phyloP scores from a whole-genome alignment of 2,888 invertebrate genomes.

The Galeruca laticollis region DNA sequence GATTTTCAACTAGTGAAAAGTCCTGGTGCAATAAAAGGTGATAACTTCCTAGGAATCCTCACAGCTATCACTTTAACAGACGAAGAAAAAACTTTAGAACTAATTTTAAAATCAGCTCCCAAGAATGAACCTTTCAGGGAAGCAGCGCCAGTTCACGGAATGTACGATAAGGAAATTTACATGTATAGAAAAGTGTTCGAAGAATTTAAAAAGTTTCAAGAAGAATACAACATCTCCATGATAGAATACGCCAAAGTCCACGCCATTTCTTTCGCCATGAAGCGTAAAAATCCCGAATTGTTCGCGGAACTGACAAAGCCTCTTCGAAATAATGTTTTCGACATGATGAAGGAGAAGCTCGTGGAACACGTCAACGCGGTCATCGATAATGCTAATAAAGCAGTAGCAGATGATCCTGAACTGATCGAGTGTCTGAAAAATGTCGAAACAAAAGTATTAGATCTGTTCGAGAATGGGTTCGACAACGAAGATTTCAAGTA shows the following conservation, averaged over 20 bases:
- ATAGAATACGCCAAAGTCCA: constrained; percentile 58
- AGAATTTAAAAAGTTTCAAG: constrained; percentile 45
- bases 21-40: constrained; percentile 33
- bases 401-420: too few species aligned
- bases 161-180: constrained; percentile 55
- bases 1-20: constrained; percentile 6
- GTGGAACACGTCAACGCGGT: too few species aligned
- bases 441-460: too few species aligned
- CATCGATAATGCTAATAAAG: too few species aligned
- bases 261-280: constrained; percentile 56
- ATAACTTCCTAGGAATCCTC: constrained; percentile 49
- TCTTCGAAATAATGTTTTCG: constrained; percentile 20
- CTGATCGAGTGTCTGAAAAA: too few species aligned
- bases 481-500: too few species aligned
- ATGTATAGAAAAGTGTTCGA: constrained; percentile 55
- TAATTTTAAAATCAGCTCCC: constrained; percentile 57
- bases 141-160: constrained; percentile 45
- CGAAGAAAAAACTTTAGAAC: constrained; percentile 38
- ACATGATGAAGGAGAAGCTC: too few species aligned
- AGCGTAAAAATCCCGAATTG: constrained; percentile 50
- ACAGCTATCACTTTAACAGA: constrained; percentile 39
- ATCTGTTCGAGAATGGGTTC: too few species aligned
- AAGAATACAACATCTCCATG: constrained; percentile 43
- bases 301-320: constrained; percentile 42
- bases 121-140: constrained; percentile 47